phyloP scores from a whole-genome alignment of 64 coral and sea anemone genomes.

The Platygyra sinensis region DNA sequence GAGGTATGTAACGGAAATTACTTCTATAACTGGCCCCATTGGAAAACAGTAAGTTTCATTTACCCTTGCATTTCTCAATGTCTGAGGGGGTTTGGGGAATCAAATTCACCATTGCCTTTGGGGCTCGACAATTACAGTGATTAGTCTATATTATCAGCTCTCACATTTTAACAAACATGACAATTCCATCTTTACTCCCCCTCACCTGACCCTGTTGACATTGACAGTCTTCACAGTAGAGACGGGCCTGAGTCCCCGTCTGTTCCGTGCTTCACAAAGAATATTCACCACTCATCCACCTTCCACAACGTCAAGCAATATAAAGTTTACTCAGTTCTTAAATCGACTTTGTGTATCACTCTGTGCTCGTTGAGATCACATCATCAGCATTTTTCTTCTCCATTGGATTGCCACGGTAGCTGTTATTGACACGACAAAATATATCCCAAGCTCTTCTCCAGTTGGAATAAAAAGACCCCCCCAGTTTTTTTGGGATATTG shows the following conservation, averaged over 20 bases:
- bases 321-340: neutral
- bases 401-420: neutral
- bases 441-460: neutral
- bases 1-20: too few species aligned
- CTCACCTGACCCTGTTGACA: neutral
- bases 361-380: neutral
- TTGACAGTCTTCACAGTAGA: neutral
- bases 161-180: too few species aligned
- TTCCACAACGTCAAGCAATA: neutral
- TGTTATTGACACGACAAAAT: neutral
- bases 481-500: neutral
- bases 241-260: neutral
- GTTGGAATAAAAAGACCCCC: too few species aligned
- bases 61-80: too few species aligned
- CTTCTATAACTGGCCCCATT: too few species aligned
- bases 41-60: too few species aligned
- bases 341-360: neutral
- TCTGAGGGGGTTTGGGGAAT: too few species aligned
- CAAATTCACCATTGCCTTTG: too few species aligned
- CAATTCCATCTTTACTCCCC: neutral
- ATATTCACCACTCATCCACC: slow-evolving; percentile 12
- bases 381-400: neutral
- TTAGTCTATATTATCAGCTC: too few species aligned
- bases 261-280: slow-evolving; percentile 3
- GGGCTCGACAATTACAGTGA: too few species aligned